These are phyloP conservation scores for Poeciliopsis prolifica DNA, from an alignment of 2,113 vertebrate genomes.

Conservation along the genomic window DNA sequence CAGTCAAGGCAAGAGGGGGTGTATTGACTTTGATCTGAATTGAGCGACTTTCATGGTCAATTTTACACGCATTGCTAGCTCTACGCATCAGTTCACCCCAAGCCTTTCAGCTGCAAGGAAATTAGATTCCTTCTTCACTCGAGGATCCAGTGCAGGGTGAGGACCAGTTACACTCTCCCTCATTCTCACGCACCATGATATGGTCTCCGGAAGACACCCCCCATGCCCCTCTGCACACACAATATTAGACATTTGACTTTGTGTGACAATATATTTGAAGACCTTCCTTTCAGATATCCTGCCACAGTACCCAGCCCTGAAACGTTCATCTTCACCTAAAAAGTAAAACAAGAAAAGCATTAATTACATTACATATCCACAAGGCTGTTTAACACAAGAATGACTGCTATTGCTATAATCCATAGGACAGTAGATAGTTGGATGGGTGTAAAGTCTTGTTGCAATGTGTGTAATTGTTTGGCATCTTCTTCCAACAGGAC, in stretches of 20 bases:
- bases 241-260: conserved; percentile 17
- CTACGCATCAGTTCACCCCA: conserved; percentile 60
- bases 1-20: conserved; percentile 45
- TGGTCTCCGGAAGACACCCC: background rate
- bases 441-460: no score
- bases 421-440: no score
- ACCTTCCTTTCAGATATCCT: conserved; percentile 7
- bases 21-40: conserved; percentile 77
- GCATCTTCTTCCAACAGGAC: no score
- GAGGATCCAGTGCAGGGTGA: conserved; percentile 55
- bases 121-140: conserved; percentile 59
- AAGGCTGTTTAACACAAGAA: background rate
- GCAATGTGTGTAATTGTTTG: no score
- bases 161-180: conserved; percentile 34
- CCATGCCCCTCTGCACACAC: background rate
- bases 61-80: conserved; percentile 64
- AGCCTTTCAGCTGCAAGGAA: conserved; percentile 59
- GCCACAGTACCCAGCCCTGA: background rate
- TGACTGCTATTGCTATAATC: background rate
- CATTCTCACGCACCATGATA: conserved; percentile 27
- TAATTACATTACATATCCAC: background rate
- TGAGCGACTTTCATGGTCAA: conserved; percentile 76
- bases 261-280: background rate
- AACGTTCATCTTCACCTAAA: background rate
- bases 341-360: background rate